These are phyloP conservation scores for Malthinus flaveolus DNA, from an alignment of 2,888 invertebrate species.

Conservation along the genomic window DNA sequence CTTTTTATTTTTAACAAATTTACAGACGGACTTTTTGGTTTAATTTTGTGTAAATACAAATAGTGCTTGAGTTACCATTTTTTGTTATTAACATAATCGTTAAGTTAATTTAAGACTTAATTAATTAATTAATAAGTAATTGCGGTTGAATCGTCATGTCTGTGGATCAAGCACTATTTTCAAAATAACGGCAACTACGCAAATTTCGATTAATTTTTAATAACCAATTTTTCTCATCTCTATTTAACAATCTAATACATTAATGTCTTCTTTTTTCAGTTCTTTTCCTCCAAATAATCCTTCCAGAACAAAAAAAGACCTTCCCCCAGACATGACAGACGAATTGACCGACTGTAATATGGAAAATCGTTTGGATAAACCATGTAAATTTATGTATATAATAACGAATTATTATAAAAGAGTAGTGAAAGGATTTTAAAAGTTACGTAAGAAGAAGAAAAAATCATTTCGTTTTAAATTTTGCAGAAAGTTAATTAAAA, in stretches of 20 bases:
- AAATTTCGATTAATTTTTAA: constrained; percentile 10
- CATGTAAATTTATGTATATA: constrained; percentile 20
- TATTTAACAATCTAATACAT: constrained; percentile 9
- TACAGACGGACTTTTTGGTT: not conserved
- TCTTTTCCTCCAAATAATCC: constrained; percentile 17
- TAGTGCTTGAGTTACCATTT: constrained; percentile 41
- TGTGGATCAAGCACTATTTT: constrained; percentile 46
- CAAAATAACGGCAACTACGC: constrained; percentile 19
- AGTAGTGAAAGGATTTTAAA: too few species aligned
- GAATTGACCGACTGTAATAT: constrained; percentile 27
- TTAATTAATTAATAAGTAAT: not conserved
- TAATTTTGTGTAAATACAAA: constrained; percentile 29
- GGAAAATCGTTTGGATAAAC: not conserved
- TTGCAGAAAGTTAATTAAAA: too few species aligned
- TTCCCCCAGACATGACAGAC: constrained; percentile 44
- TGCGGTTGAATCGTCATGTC: constrained; percentile 44
- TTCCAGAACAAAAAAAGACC: constrained; percentile 18
- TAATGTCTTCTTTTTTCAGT: constrained; percentile 24
- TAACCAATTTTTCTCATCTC: constrained; percentile 1
- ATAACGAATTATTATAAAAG: not conserved
- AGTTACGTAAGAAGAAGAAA: too few species aligned
- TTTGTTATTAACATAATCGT: constrained; percentile 20
- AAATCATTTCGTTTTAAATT: too few species aligned
- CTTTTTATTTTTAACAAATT: too few species aligned
- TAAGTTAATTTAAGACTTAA: constrained; percentile 22